phyloP scores from a whole-genome alignment of 2,888 invertebrate species.

The Petrolisthes manimaculis region DNA sequence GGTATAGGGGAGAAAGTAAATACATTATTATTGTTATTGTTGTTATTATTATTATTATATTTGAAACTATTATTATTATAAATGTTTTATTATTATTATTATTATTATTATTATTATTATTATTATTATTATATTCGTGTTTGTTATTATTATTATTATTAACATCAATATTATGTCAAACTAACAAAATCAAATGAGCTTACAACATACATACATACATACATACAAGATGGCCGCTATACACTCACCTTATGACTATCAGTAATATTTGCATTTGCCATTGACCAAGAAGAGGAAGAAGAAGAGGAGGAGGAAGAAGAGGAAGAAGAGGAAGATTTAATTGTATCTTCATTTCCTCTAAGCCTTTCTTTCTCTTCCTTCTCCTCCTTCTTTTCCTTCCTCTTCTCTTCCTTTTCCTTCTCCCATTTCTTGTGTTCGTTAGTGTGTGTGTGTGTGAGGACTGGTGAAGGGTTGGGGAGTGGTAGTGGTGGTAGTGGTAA shows the following conservation, averaged over 20 bases:
- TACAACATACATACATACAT: neutral
- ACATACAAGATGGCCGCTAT: no score
- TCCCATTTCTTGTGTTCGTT: neutral
- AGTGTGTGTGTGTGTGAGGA: neutral
- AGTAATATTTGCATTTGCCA: constrained; percentile 61
- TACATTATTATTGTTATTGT: no score
- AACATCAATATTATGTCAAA: neutral
- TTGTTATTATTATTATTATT: no score
- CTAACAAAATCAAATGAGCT: neutral
- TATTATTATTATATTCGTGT: neutral
- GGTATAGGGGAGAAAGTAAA: neutral
- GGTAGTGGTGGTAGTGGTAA: neutral
- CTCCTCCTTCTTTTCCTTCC: neutral
- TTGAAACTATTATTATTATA: neutral
- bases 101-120: neutral
- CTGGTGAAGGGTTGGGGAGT: constrained; percentile 10
- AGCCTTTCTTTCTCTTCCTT: neutral
- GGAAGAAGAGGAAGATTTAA: constrained; percentile 28
- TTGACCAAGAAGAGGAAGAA: constrained; percentile 55
- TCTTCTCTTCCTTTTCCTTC: neutral
- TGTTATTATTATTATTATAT: neutral
- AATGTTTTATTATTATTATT: neutral
- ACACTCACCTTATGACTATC: constrained; percentile 60
- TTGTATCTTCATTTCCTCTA: neutral
- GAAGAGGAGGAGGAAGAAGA: no score